Base-by-base conservation (phyloP, 2,113 vertebrate genomes). In the Saguinus midas region DNA sequence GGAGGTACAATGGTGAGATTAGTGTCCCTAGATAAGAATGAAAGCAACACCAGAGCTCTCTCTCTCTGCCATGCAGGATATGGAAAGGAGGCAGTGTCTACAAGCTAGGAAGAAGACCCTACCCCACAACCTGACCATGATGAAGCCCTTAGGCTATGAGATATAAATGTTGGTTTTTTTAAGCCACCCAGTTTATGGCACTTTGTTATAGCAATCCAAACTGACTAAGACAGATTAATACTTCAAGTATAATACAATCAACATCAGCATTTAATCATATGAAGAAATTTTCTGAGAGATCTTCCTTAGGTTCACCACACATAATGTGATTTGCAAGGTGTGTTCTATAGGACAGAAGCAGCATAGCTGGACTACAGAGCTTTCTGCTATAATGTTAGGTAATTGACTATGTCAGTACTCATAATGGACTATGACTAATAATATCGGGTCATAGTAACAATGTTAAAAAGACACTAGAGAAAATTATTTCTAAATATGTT, bases 51-150 rank as follows among this genome's bases (percentile, higher is more conserved):
- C 25, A 70, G 25, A 25, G 2, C 17, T 80, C 70, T 43, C 20
- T 88, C 13, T 50, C 5, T 29, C 1, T 35, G 27, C 10, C 8
- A 1, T 11, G 10, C 16, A 6, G 4, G 32, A 13, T 32, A 13
- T 0, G 72, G 57, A 6, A 23, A 8, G 43, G 18, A 68, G 3
- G 21, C 10, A 88, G 6, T 32, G 4, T 17, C 17, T 76, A 11
- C 12, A 79, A 43, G 37, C 55, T 52, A 45, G 27, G 29, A 57
- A 48, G n/a, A 73, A 64, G 9, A 37, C 27, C 1, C 18, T 16
- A 25, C 8, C 7, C 4, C 32, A 21, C 25, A 55, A 64, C 2
- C 3, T 18, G 13, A 6, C 9, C 1, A 8, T 7, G 9, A 5
- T 35, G 14, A 20, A 18, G 25, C 18, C 18, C 50, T 16, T 8